Conservation (phyloP, 2,888 invertebrate genomes). For the Orthosia cruda region DNA sequence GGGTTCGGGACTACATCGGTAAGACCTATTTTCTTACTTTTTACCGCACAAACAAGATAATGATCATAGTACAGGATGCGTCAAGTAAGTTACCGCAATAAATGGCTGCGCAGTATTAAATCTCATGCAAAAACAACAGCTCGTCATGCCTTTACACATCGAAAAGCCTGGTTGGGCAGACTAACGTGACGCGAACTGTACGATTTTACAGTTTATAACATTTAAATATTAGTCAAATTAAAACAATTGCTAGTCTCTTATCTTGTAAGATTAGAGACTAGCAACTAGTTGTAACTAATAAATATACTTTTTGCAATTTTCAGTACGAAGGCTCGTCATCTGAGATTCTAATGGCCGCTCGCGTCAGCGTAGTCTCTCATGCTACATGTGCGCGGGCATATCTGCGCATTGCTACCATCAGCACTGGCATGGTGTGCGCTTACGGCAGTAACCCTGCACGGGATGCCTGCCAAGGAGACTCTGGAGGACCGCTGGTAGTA, state of each 20-base stretch:
- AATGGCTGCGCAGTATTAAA: background rate
- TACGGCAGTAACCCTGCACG: conserved; percentile 78
- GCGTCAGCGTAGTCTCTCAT: conserved; percentile 84
- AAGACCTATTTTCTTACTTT: conserved; percentile 59
- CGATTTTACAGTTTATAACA: background rate
- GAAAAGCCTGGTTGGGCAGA: background rate
- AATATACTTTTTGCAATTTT: conserved; percentile 52
- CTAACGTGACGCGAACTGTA: background rate
- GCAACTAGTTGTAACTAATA: too few relatives aligned
- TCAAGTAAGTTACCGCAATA: background rate
- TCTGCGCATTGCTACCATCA: conserved; percentile 77
- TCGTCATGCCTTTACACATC: background rate
- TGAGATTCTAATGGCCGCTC: conserved; percentile 80
- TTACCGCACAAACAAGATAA: background rate
- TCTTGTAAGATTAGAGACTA: too few relatives aligned
- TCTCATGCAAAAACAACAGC: background rate
- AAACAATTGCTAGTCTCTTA: background rate
- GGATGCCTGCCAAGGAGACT: conserved; percentile 91
- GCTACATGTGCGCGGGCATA: conserved; percentile 83
- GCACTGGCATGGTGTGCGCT: conserved; percentile 88
- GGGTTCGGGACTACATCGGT: conserved; percentile 85
- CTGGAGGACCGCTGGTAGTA: conserved; percentile 92
- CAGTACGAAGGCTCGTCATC: conserved; percentile 84
- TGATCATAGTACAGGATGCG: background rate
- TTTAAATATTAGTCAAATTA: background rate